Evolutionary conservation across 2,113 vertebrate species (phyloP).

Genomic region (Labeo rohita): DNA sequence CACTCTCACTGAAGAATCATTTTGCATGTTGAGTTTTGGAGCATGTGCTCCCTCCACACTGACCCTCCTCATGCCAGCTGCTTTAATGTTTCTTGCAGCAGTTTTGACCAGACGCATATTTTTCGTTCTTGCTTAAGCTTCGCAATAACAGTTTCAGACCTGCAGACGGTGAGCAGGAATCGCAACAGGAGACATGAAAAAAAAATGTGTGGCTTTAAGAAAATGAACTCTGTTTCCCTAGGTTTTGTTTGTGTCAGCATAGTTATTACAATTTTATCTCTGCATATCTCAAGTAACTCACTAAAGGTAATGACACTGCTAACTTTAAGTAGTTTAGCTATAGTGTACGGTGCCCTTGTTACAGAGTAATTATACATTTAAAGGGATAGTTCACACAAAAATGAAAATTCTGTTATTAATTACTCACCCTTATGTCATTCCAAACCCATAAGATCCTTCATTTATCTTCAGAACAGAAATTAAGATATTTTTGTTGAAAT

Average conservation of each 20-base stretch:
- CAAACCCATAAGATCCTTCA: no score
- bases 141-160: not conserved
- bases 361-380: no score
- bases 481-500: no score
- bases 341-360: not conserved
- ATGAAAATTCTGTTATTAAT: no score
- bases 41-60: constrained; percentile 1
- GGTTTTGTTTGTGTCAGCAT: not conserved
- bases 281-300: not conserved
- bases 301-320: not conserved
- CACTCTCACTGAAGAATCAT: constrained; percentile 1
- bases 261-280: not conserved
- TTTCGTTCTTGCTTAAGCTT: not conserved
- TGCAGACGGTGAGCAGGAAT: not conserved
- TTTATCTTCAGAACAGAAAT: no score
- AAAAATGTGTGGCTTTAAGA: not conserved
- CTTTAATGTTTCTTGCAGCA: not conserved
- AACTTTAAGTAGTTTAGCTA: not conserved
- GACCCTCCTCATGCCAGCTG: not conserved
- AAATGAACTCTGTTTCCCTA: not conserved
- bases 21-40: constrained; percentile 33
- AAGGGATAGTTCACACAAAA: no score
- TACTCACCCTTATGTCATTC: no score
- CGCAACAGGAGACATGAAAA: not conserved
- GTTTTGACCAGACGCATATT: not conserved